A percentile compares a stretch with the other conserved stretches of the same genome.
Evolutionary conservation across 2,888 invertebrate genomes (phyloP).

Genomic region (Ophioninae sp.): DNA sequence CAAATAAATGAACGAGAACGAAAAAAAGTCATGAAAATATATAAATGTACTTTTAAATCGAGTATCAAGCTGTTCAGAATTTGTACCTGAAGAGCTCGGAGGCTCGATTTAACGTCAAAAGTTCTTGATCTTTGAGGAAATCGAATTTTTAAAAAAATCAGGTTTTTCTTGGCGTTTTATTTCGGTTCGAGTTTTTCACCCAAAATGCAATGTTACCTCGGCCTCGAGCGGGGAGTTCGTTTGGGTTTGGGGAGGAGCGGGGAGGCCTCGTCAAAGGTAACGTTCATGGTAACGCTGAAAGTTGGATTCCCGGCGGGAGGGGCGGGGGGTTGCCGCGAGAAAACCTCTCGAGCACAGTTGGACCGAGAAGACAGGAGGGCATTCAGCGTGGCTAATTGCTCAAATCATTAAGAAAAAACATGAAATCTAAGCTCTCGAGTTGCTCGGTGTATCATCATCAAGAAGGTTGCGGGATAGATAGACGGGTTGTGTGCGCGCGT

Average conservation of each 20-base stretch:
- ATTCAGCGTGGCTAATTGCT: conserved; percentile 81
- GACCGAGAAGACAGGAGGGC: conserved; percentile 77
- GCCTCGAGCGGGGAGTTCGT: too few relatives aligned
- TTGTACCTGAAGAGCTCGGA: too few relatives aligned
- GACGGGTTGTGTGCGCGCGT: conserved; percentile 46
- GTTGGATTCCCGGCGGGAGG: conserved; percentile 27
- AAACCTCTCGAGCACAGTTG: conserved; percentile 63
- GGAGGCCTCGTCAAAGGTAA: conserved; percentile 36
- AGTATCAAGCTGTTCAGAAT: too few relatives aligned
- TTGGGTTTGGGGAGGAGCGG: neutral
- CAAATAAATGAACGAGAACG: too few relatives aligned
- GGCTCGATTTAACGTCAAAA: too few relatives aligned
- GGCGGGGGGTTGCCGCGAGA: conserved; percentile 61
- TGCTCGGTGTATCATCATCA: conserved; percentile 41
- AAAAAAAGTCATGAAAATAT: too few relatives aligned
- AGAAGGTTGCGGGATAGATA: neutral
- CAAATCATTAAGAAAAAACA: conserved; percentile 81
- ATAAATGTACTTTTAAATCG: too few relatives aligned
- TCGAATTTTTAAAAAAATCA: too few relatives aligned
- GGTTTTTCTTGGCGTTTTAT: too few relatives aligned
- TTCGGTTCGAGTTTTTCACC: too few relatives aligned
- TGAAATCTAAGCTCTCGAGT: conserved; percentile 76
- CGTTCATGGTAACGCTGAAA: conserved; percentile 26
- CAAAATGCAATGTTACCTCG: too few relatives aligned
- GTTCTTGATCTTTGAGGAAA: too few relatives aligned